Evolutionary conservation across 2,888 invertebrate species (phyloP).

Genomic region (Loripinus fragilis): DNA sequence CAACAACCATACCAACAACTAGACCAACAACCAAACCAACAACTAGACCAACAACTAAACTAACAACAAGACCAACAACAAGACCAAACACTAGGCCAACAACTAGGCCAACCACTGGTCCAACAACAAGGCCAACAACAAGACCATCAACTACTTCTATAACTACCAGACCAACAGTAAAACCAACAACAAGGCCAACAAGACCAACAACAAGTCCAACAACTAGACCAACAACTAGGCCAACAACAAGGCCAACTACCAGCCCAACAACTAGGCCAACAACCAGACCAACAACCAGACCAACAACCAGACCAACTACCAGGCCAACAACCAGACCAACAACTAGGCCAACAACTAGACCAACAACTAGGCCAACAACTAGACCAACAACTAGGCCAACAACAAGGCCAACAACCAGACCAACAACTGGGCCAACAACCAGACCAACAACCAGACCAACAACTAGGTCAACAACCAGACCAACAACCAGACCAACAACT

Average conservation of each 20-base stretch:
- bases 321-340: neutral
- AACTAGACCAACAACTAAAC: neutral
- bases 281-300: neutral
- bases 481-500: constrained; percentile 8
- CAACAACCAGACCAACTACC: neutral
- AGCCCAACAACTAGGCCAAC: neutral
- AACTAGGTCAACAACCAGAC: constrained; percentile 8
- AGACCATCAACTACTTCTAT: neutral
- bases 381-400: constrained; percentile 5
- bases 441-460: constrained; percentile 1
- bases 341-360: neutral
- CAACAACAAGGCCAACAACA: constrained; percentile 1
- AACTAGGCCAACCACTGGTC: neutral
- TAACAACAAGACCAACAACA: constrained; percentile 15
- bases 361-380: neutral
- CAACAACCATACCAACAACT: constrained; percentile 17
- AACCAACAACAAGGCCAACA: neutral
- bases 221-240: neutral
- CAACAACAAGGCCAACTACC: constrained; percentile 13
- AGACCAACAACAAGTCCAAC: constrained; percentile 10
- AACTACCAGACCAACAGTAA: neutral
- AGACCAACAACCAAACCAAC: neutral
- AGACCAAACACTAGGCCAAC: constrained; percentile 16
- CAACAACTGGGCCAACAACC: neutral
- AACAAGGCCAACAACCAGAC: neutral